Conservation (phyloP, 2,888 invertebrate species). For the Rotaria macrura region DNA sequence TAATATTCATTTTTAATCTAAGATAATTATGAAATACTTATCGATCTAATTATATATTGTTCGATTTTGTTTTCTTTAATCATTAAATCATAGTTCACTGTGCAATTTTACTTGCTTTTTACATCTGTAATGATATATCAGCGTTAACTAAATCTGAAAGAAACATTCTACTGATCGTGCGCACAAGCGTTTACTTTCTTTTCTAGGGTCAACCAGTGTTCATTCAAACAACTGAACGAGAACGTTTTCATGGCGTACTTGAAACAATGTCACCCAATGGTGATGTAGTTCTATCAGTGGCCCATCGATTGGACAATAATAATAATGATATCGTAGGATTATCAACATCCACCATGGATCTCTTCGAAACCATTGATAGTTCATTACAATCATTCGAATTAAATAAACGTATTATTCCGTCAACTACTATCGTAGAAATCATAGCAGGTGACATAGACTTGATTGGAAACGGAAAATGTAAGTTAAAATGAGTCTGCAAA, state of each 20-base stretch:
- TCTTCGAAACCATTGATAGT: not conserved
- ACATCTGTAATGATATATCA: no score
- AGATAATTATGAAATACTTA: no score
- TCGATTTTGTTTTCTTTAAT: no score
- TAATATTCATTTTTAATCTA: no score
- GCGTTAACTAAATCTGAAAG: no score
- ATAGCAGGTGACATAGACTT: not conserved
- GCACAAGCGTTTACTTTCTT: no score
- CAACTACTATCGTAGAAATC: not conserved
- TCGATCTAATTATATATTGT: no score
- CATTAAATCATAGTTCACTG: no score
- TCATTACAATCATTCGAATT: not conserved
- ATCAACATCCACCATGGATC: not conserved
- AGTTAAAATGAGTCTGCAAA: not conserved
- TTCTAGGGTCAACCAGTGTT: not conserved
- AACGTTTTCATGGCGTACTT: slow-evolving; percentile 1
- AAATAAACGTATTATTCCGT: not conserved
- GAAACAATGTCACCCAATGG: not conserved
- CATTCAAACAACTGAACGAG: not conserved
- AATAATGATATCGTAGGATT: not conserved
- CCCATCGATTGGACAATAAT: slow-evolving; percentile 1
- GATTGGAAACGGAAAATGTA: not conserved
- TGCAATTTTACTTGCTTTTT: no score
- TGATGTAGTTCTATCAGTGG: not conserved
- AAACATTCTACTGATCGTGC: not conserved